Conservation (phyloP, 2,888 invertebrate species). For the Siphlonurus alternatus region DNA sequence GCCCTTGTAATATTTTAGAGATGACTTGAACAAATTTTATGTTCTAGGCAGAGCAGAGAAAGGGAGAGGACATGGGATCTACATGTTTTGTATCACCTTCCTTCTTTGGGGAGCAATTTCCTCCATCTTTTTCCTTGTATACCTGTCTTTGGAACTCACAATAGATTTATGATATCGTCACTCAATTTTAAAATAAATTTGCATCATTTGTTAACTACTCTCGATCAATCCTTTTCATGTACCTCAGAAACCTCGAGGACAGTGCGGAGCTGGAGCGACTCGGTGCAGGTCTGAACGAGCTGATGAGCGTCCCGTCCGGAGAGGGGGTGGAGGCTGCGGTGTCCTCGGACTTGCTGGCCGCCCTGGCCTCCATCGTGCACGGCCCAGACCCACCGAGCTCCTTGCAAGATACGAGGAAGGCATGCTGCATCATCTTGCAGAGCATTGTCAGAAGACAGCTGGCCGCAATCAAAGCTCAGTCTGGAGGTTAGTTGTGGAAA, state of each 20-base stretch:
- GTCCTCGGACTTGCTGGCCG: not conserved
- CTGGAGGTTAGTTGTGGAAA: no score
- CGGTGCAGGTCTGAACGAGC: not conserved
- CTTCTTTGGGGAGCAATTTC: no score
- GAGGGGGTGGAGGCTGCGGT: not conserved
- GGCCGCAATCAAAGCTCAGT: not conserved
- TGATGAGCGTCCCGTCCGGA: not conserved
- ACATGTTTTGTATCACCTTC: no score
- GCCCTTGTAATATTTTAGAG: no score
- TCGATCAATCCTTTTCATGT: not conserved
- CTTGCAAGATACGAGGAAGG: not conserved
- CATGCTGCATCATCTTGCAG: not conserved
- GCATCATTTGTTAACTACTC: not conserved
- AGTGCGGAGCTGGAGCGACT: not conserved
- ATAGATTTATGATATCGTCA: no score
- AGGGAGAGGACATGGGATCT: no score
- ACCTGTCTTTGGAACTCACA: no score
- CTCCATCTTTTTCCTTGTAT: no score
- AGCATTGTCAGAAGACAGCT: not conserved
- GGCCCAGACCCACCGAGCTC: not conserved
- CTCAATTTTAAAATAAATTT: not conserved
- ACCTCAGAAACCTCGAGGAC: not conserved
- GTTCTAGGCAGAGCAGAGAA: no score
- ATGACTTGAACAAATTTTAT: no score
- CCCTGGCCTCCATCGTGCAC: not conserved